A percentile compares a stretch with the other conserved stretches of the same genome.
Evolutionary conservation across 2,797 vertebrate genomes (phyloP).

Genomic region (Limosa lapponica): DNA sequence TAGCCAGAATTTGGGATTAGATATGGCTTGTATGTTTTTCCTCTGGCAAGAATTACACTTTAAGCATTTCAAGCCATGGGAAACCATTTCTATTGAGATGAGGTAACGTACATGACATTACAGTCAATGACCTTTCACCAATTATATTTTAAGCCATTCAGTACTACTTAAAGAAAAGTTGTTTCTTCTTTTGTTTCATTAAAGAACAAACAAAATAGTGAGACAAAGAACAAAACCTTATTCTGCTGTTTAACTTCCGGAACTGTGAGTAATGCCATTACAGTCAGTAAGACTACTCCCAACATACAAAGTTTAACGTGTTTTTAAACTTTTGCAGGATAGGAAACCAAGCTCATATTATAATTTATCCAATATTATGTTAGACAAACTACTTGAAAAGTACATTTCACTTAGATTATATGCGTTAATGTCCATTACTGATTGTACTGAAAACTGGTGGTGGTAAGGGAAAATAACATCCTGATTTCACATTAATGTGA

Average conservation of each 20-base stretch:
- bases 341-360: neutral
- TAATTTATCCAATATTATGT: neutral
- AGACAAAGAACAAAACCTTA: neutral
- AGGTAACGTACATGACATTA: neutral
- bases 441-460: slow-evolving; percentile 11
- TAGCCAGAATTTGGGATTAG: slow-evolving; percentile 52
- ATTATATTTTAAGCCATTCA: neutral
- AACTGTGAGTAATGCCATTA: neutral
- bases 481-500: neutral
- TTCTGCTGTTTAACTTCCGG: neutral
- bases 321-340: neutral
- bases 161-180: neutral
- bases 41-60: neutral
- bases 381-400: neutral
- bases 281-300: neutral
- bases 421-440: neutral
- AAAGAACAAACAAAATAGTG: neutral
- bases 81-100: neutral
- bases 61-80: neutral
- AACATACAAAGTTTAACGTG: neutral
- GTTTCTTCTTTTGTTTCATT: neutral
- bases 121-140: neutral
- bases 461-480: neutral
- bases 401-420: slow-evolving; percentile 13
- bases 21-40: slow-evolving; percentile 24